These are phyloP conservation scores for Ctenochaetus hawaiiensis DNA, from an alignment of 2,797 vertebrate species.

Conservation along the genomic window DNA sequence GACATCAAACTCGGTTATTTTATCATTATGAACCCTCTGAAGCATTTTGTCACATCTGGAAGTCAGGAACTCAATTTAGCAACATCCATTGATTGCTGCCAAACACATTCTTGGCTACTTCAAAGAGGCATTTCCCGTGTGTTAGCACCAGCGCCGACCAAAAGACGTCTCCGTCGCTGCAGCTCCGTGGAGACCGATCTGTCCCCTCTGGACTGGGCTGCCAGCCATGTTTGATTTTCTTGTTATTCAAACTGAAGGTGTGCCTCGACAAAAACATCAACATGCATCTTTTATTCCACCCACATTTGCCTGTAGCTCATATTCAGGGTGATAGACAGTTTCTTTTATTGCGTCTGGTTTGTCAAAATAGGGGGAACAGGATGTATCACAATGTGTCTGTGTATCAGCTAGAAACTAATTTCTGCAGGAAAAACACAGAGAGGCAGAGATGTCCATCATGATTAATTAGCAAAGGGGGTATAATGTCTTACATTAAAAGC, in stretches of 20 bases:
- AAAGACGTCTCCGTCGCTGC: slow-evolving; percentile 14
- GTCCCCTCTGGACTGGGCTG: slow-evolving; percentile 28
- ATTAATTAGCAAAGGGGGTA: neutral
- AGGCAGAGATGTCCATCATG: neutral
- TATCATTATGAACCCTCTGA: neutral
- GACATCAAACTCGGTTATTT: neutral
- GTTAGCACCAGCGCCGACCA: neutral
- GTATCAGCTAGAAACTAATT: slow-evolving; percentile 9
- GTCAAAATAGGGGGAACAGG: slow-evolving; percentile 30
- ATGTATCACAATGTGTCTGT: slow-evolving; percentile 11
- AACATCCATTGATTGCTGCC: slow-evolving; percentile 5
- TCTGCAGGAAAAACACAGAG: neutral
- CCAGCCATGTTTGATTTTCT: slow-evolving; percentile 33
- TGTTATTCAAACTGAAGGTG: slow-evolving; percentile 26
- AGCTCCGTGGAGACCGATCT: slow-evolving; percentile 22
- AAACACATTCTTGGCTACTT: slow-evolving; percentile 40
- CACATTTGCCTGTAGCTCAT: slow-evolving; percentile 10
- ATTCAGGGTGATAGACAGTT: slow-evolving; percentile 15
- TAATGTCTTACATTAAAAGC: neutral
- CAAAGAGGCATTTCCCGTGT: slow-evolving; percentile 14
- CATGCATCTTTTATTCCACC: slow-evolving; percentile 1
- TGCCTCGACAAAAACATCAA: slow-evolving; percentile 17
- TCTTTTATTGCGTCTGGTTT: slow-evolving; percentile 61
- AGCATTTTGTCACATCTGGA: slow-evolving; percentile 11
- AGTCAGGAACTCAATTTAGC: slow-evolving; percentile 12